phyloP scores from a whole-genome alignment of 2,797 vertebrate species.

The Rhinophrynus dorsalis region DNA sequence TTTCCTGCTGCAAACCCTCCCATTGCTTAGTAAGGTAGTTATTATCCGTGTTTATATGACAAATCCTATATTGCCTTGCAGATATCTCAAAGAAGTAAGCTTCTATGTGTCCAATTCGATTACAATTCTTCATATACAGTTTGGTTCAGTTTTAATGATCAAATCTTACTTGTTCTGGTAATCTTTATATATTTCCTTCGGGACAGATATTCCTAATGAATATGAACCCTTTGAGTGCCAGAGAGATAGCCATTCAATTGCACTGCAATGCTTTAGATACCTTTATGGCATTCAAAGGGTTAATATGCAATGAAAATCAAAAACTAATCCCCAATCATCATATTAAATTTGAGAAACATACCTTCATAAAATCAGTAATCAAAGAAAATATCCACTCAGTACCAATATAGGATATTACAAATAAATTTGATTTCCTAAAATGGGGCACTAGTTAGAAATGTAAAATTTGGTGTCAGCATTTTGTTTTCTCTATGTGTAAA shows the following conservation, averaged over 20 bases:
- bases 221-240: too few species aligned
- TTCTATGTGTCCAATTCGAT: neutral
- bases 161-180: neutral
- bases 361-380: neutral
- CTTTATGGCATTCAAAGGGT: too few species aligned
- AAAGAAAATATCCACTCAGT: neutral
- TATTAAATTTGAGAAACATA: neutral
- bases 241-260: neutral
- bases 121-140: neutral
- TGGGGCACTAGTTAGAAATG: neutral
- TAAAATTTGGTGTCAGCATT: slow-evolving; percentile 6
- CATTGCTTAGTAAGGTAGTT: too few species aligned
- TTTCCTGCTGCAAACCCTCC: too few species aligned
- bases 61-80: neutral
- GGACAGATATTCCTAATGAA: neutral
- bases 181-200: neutral
- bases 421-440: neutral
- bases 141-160: neutral
- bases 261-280: too few species aligned
- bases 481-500: neutral
- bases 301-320: too few species aligned
- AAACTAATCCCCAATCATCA: neutral
- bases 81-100: neutral
- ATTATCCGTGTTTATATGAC: neutral
- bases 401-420: neutral